Evolutionary conservation across 2,113 vertebrate genomes (phyloP).

Genomic region (Pterocles burchelli): DNA sequence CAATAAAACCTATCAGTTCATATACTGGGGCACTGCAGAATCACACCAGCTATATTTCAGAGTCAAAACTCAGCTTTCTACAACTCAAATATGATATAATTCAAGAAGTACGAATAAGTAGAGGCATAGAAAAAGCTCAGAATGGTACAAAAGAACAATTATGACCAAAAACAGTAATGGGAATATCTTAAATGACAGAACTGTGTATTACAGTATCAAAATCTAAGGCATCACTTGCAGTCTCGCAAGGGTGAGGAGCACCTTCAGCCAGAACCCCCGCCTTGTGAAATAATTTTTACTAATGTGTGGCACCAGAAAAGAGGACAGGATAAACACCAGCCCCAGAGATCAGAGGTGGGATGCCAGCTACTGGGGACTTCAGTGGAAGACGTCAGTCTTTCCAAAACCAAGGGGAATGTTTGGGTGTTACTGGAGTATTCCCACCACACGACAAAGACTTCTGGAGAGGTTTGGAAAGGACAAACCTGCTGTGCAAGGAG

Average conservation of each 20-base stretch:
- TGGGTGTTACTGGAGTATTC: background rate
- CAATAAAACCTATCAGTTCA: background rate
- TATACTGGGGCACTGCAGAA: background rate
- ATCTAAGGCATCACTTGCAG: background rate
- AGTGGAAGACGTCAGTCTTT: rapidly evolving
- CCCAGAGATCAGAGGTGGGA: background rate
- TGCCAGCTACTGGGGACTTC: background rate
- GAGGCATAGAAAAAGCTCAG: background rate
- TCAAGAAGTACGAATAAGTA: background rate
- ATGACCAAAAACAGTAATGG: rapidly evolving
- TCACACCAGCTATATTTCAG: background rate
- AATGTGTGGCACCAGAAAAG: rapidly evolving
- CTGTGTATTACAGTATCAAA: background rate
- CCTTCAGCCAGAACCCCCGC: background rate
- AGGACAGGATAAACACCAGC: rapidly evolving
- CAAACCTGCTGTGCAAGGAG: background rate
- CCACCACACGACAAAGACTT: background rate
- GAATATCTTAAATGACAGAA: background rate
- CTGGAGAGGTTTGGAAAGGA: background rate
- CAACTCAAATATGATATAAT: background rate
- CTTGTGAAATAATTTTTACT: background rate
- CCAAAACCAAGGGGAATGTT: background rate
- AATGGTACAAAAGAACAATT: background rate
- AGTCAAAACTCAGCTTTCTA: background rate
- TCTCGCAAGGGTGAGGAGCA: background rate